Evolutionary conservation across 64 coral and sea anemone genomes (phyloP).

Genomic region (Dendrophyllia cribrosa): DNA sequence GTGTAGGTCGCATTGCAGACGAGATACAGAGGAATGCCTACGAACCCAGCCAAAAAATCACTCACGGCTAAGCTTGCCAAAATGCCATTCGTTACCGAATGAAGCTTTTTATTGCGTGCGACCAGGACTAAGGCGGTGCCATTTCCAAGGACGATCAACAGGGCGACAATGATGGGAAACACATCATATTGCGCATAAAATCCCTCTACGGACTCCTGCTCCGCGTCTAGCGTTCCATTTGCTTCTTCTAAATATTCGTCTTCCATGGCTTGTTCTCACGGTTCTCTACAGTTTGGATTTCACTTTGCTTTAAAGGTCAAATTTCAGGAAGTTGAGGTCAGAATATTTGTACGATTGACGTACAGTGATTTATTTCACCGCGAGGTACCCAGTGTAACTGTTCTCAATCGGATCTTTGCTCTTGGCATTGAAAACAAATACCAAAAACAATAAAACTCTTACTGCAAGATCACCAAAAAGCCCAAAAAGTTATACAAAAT

Average conservation of each 20-base stretch:
- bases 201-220: neutral
- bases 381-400: no score
- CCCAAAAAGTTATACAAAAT: no score
- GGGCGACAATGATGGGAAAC: conserved; percentile 55
- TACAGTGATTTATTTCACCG: neutral
- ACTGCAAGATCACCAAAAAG: no score
- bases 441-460: no score
- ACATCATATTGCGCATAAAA: conserved; percentile 47
- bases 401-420: no score
- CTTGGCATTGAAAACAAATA: no score
- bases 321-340: neutral
- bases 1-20: conserved; percentile 29
- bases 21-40: conserved; percentile 58
- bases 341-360: no score
- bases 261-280: neutral
- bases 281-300: neutral
- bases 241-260: neutral
- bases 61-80: conserved; percentile 64
- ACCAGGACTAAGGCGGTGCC: conserved; percentile 38
- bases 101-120: conserved; percentile 28
- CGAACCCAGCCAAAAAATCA: conserved; percentile 62
- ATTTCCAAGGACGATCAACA: conserved; percentile 53
- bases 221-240: neutral
- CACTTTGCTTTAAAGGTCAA: neutral
- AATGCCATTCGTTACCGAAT: conserved; percentile 46